Base-by-base conservation (phyloP, 1,140 invertebrate genomes). In the Teleogryllus occipitalis region DNA sequence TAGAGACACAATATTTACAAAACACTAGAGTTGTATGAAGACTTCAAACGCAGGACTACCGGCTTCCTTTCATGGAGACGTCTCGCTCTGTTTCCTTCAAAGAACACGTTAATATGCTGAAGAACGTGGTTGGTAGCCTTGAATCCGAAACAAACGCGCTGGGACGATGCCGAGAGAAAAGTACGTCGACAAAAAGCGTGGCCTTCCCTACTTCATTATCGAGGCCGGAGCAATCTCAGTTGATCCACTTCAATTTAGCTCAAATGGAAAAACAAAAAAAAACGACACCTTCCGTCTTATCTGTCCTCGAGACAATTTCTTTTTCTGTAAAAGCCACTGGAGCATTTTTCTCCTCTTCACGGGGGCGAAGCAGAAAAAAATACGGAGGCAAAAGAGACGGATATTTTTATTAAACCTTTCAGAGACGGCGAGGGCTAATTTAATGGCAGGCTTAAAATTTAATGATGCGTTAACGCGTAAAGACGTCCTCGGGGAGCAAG, bases 361-460 rank as follows among this genome's bases (percentile, higher is more conserved):
- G 5, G 27, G 27, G 27, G 27, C 27, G 5, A 39, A 39, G 27
- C 10, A 65, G 54, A 65, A 18, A 65, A 65, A 65, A 65, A 65
- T 65, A 65, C 54, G 54, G 54, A 65, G 54, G 54, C 18, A 18
- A 65, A 65, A 18, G 54, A 65, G 54, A 65, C 0, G 54, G 54
- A 65, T 65, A 65, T 65, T 65, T 65, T 65, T 65, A 65, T 65
- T 65, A 65, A 65, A 65, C 54, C 54, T 65, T 10, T 65, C 54
- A 18, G 54, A 65, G 54, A 10, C 54, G 54, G 10, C 10, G 54
- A 65, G 54, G 18, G 54, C 54, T 65, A 65, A 65, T 65, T 65
- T 65, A 14, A 65, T 65, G 54, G 10, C 10, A 65, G 54, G 18
- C 54, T 65, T 65, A 65, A 65, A 65, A 65, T 65, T 65, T 65